Percentiles rank a stretch among this genome's conserved stretches.
phyloP scores from a whole-genome alignment of 2,113 vertebrate species.

The Leptodactylus fuscus region DNA sequence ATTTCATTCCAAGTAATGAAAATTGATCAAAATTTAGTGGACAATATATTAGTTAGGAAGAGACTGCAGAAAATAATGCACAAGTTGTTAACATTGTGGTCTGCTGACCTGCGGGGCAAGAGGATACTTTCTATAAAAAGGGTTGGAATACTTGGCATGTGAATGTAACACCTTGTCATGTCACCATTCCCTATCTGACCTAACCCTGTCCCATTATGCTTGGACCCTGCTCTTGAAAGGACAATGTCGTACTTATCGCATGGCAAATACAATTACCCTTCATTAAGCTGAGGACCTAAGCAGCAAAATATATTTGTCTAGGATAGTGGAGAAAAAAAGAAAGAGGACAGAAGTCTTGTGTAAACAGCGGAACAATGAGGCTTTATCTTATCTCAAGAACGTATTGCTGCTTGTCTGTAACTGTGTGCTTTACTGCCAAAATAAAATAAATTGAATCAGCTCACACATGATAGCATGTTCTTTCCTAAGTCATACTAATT shows the following conservation, averaged over 20 bases:
- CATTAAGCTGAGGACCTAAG: conserved; percentile 71
- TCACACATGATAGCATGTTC: conserved; percentile 82
- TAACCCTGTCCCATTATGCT: conserved; percentile 41
- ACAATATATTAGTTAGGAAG: background rate
- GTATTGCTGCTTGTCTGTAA: conserved; percentile 72
- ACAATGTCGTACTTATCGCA: conserved; percentile 62
- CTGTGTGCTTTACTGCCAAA: conserved; percentile 81
- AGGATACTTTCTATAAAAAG: background rate
- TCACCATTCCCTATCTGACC: conserved; percentile 23
- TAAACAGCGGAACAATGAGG: conserved; percentile 74
- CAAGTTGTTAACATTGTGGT: background rate
- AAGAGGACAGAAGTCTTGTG: conserved; percentile 65
- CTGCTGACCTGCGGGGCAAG: background rate
- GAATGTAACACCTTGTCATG: conserved; percentile 35
- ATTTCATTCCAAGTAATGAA: background rate
- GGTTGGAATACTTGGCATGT: conserved; percentile 12
- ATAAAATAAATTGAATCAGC: conserved; percentile 86
- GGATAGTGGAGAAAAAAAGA: conserved; percentile 48
- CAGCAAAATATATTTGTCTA: conserved; percentile 67
- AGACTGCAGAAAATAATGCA: background rate
- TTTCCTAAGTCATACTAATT: conserved; percentile 87
- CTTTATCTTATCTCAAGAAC: conserved; percentile 78
- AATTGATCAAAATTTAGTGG: background rate
- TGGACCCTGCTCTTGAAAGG: conserved; percentile 44
- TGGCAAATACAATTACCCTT: conserved; percentile 64